These are phyloP conservation scores for Aulostomus chinensis DNA, from an alignment of 2,797 vertebrate genomes.

Conservation along the genomic window DNA sequence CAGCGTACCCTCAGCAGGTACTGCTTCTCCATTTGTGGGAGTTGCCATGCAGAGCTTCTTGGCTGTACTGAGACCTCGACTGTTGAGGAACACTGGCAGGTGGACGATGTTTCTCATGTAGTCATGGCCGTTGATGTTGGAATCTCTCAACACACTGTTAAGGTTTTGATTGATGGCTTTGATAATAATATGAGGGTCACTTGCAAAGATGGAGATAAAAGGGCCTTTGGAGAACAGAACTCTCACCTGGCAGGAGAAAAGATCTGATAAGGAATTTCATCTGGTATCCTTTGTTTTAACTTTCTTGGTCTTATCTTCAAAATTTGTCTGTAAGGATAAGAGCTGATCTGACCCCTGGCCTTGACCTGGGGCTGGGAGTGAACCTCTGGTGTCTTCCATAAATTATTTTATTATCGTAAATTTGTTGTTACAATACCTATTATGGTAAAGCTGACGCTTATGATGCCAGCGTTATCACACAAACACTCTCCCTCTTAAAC, in stretches of 20 bases:
- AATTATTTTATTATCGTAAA: too few relatives aligned
- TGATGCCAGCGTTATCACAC: too few relatives aligned
- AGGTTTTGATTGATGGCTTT: conserved; percentile 99
- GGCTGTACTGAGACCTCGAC: conserved; percentile 89
- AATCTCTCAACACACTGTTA: conserved; percentile 94
- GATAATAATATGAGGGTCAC: conserved; percentile 98
- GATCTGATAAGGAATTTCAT: too few relatives aligned
- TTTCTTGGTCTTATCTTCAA: too few relatives aligned
- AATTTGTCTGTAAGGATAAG: too few relatives aligned
- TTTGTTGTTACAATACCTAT: too few relatives aligned
- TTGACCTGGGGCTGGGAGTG: too few relatives aligned
- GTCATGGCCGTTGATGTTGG: conserved; percentile 97
- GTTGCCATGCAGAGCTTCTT: conserved; percentile 86
- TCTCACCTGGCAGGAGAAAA: conserved; percentile 83
- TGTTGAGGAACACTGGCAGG: conserved; percentile 95
- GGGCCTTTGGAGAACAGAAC: conserved; percentile 98
- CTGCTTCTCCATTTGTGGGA: conserved; percentile 86
- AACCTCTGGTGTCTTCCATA: too few relatives aligned
- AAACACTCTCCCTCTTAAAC: too few relatives aligned
- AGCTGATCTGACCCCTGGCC: too few relatives aligned
- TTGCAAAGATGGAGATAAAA: conserved; percentile 97
- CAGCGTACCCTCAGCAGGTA: conserved; percentile 83
- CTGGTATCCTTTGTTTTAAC: too few relatives aligned
- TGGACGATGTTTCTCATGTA: conserved; percentile 99
- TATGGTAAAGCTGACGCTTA: too few relatives aligned